Evolutionary conservation across 2,888 invertebrate genomes (phyloP).

Genomic region (Lobophora halterata): DNA sequence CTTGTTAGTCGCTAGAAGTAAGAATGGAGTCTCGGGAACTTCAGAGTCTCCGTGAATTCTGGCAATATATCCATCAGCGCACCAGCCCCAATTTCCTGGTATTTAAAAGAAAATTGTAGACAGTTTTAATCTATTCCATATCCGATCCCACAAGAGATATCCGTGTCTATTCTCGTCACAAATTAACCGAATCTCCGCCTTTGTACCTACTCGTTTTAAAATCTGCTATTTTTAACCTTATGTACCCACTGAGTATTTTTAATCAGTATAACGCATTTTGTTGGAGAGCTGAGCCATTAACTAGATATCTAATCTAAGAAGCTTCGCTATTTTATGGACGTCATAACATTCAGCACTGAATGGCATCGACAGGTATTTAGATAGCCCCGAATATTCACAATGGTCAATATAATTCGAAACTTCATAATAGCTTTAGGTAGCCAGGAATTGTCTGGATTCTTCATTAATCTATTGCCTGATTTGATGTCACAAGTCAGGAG

Average conservation of each 20-base stretch:
- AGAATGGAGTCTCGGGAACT: no score
- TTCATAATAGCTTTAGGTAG: no score
- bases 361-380: conserved; percentile 5
- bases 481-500: no score
- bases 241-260: conserved; percentile 29
- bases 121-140: conserved; percentile 29
- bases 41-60: no score
- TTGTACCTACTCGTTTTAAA: conserved; percentile 41
- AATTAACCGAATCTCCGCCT: conserved; percentile 35
- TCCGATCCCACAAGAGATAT: conserved; percentile 39
- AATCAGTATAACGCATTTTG: conserved; percentile 31
- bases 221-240: conserved; percentile 36
- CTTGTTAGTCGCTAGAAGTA: no score
- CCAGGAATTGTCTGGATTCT: no score
- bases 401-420: no score
- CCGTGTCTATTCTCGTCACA: conserved; percentile 39
- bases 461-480: no score
- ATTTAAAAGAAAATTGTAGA: conserved; percentile 28
- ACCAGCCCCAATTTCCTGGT: conserved; percentile 13
- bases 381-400: not conserved
- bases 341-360: conserved; percentile 4
- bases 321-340: conserved; percentile 4
- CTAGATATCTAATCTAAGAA: no score
- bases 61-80: conserved; percentile 4
- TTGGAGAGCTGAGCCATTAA: conserved; percentile 19